Percentiles rank a stretch among this genome's conserved stretches.
Conservation (phyloP, 1,140 invertebrate species). For the Pachyrhynchus sulphureomaculatus region DNA sequence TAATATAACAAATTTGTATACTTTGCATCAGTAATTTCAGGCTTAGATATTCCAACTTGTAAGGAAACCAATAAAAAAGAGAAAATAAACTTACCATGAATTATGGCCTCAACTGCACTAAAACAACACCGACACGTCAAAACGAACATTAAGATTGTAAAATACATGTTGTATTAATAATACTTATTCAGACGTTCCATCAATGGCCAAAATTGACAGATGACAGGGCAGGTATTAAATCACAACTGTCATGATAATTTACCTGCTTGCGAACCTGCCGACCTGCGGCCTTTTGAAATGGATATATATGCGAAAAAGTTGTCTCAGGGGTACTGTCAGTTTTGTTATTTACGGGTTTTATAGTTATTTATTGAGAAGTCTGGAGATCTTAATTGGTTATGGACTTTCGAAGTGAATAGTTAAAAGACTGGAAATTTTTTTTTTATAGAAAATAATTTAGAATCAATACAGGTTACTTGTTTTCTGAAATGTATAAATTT, state of each 20-base stretch:
- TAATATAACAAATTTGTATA: neutral
- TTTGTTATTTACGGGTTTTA: too few relatives aligned
- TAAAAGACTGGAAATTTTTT: too few relatives aligned
- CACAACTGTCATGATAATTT: slow-evolving; percentile 7
- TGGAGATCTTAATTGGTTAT: too few relatives aligned
- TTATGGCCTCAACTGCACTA: neutral
- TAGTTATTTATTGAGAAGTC: too few relatives aligned
- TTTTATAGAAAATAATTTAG: too few relatives aligned
- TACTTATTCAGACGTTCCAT: neutral
- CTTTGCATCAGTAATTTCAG: too few relatives aligned
- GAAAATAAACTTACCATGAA: neutral
- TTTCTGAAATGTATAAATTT: too few relatives aligned
- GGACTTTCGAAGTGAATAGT: too few relatives aligned
- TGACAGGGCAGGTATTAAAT: slow-evolving; percentile 23
- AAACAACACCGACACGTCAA: neutral
- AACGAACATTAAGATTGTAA: neutral
- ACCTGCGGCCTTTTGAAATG: neutral
- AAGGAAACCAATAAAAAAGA: neutral
- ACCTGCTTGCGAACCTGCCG: slow-evolving; percentile 8
- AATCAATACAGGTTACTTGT: too few relatives aligned
- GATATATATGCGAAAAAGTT: slow-evolving; percentile 7
- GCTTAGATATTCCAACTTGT: neutral
- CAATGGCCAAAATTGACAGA: slow-evolving; percentile 17
- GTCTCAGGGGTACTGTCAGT: slow-evolving; percentile 9
- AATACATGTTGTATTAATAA: slow-evolving; percentile 6